Evolutionary conservation across 2,797 vertebrate species (phyloP), one percentile per base, ranked within the genome.

Genomic region (Meda fulgida): DNA sequence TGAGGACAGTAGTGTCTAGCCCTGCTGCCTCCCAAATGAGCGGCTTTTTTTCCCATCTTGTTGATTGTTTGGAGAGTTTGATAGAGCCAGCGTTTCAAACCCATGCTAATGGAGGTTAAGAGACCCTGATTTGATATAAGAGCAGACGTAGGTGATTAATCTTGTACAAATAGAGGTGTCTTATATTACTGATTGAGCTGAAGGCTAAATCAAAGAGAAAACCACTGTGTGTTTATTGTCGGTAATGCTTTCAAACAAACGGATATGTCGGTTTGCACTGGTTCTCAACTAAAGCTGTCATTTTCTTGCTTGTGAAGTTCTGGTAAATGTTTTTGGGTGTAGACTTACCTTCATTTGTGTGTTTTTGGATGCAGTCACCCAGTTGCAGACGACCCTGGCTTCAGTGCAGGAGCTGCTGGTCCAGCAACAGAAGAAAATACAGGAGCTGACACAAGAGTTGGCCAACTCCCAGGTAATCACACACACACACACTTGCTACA

Each of bases 381-480:
- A 99, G 92, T 92, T 99, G 78, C 98, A 99, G 93, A 95, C 96
- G 88, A 99, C 97, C 3, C 92, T 99, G 92, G 95, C 95, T 78
- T 95, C 97, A 0, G 95, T 99, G 86, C 98, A 99, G 91, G 97
- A 99, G 80, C 95, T 99, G 80, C 94, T 99, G 86, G 90, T 96
- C 60, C 97, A 99, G 89, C 98, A 99, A 89, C 98, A 99, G 89
- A 96, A 98, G 95, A 97, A 93, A 90, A 97, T 99, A 88, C 97
- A 99, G 90, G 97, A 98, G 83, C 96, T 99, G 40, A 95, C 96
- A n/a, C 96, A 97, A 72, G 97, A 99, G 70, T 94, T 98, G 91
- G 92, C 95, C 63, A 82, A 97, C 76, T 94, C 97, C 71, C 96
- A 98, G 97, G 98, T 99, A 96, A 75, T 38, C 13, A 58, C 8